These are phyloP conservation scores for Cryptoleucopteryx plumbea DNA, from an alignment of 2,113 vertebrate species.

Conservation along the genomic window DNA sequence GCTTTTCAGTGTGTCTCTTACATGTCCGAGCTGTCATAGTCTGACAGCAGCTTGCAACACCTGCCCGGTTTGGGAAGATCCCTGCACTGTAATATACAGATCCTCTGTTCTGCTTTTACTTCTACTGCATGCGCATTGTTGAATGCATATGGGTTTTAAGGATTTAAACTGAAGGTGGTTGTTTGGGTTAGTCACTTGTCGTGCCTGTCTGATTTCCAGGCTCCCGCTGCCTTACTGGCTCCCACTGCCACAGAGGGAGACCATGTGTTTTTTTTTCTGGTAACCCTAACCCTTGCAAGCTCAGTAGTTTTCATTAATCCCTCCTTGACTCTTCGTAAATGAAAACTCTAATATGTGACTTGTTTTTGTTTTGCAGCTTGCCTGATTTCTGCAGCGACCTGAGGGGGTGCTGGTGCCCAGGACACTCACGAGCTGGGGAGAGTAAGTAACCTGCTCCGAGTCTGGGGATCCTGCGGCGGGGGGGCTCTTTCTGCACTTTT, in stretches of 20 bases:
- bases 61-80: background rate
- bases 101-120: background rate
- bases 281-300: background rate
- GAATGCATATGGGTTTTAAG: background rate
- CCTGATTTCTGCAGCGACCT: background rate
- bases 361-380: slow-evolving; percentile 6
- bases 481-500: background rate
- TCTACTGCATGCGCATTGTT: background rate
- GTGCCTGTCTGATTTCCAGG: background rate
- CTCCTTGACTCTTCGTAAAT: background rate
- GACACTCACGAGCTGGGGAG: background rate
- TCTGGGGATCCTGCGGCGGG: background rate
- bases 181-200: background rate
- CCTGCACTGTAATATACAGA: background rate
- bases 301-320: background rate
- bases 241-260: accelerated
- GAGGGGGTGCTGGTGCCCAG: background rate
- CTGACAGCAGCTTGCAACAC: background rate
- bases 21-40: accelerated
- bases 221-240: background rate
- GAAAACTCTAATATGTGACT: background rate
- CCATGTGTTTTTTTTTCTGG: background rate
- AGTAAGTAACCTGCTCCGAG: slow-evolving; percentile 23
- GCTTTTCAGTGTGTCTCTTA: background rate
- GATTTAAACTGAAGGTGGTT: background rate